These are phyloP conservation scores for Hypsibius dujardini DNA, from an alignment of 1,140 invertebrate species.

Conservation along the genomic window DNA sequence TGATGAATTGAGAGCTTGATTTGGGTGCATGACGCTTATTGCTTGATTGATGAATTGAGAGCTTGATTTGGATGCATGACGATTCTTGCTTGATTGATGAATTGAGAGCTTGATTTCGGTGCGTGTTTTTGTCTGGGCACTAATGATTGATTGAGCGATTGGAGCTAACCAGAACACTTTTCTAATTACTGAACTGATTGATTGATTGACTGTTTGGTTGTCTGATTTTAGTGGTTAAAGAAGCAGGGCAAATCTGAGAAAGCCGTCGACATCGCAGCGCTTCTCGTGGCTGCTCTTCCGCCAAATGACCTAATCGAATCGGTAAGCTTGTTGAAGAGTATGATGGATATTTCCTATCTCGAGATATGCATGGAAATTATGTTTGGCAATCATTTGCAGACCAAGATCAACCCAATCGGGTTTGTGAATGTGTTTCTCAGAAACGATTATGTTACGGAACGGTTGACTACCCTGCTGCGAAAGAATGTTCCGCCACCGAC, in stretches of 20 bases:
- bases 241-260: neutral
- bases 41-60: neutral
- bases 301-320: slow-evolving; percentile 48
- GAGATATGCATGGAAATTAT: slow-evolving; percentile 15
- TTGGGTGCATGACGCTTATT: no score
- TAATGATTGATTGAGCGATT: no score
- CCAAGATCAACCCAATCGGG: slow-evolving; percentile 70
- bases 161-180: no score
- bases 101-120: neutral
- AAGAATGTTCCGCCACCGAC: slow-evolving; percentile 53
- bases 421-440: slow-evolving; percentile 81
- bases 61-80: neutral
- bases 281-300: slow-evolving; percentile 51
- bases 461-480: slow-evolving; percentile 45
- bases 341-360: slow-evolving; percentile 11
- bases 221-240: slow-evolving; percentile 12
- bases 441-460: slow-evolving; percentile 43
- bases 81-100: neutral
- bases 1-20: no score
- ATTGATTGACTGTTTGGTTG: no score
- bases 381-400: slow-evolving; percentile 32
- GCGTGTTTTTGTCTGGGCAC: neutral
- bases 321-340: slow-evolving; percentile 24
- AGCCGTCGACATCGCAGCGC: slow-evolving; percentile 52
- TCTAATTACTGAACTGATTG: no score